Evolutionary conservation across 2,113 vertebrate genomes (phyloP).

Genomic region (Nibea albiflora): DNA sequence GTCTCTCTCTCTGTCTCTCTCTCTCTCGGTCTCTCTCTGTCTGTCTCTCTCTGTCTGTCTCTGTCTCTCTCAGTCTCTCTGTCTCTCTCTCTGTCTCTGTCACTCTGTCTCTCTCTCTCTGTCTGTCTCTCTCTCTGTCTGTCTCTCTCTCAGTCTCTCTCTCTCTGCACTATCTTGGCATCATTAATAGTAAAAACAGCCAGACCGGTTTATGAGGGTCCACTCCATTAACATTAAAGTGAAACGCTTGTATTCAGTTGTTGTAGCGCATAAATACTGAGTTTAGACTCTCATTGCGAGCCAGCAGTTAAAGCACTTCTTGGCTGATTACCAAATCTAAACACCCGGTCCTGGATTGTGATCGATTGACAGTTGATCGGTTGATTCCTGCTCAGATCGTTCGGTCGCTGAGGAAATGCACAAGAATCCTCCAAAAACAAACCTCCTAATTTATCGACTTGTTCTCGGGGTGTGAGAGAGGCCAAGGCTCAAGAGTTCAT

Average conservation of each 20-base stretch:
- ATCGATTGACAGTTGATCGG: not conserved
- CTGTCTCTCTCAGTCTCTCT: not conserved
- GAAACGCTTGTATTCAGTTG: constrained; percentile 13
- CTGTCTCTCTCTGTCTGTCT: too few relatives aligned
- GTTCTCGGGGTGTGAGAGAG: constrained; percentile 3
- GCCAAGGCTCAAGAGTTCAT: constrained; percentile 14
- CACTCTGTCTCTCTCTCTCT: too few relatives aligned
- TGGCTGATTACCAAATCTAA: not conserved
- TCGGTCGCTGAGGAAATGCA: too few relatives aligned
- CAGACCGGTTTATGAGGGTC: not conserved
- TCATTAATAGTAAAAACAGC: constrained; percentile 8
- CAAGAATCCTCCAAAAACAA: not conserved
- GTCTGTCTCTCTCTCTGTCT: not conserved
- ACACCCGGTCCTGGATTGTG: not conserved
- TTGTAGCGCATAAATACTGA: constrained; percentile 7
- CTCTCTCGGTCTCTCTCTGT: too few relatives aligned
- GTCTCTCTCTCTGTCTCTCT: too few relatives aligned
- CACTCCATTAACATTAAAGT: constrained; percentile 20
- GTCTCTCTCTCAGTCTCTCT: not conserved
- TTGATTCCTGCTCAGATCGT: not conserved
- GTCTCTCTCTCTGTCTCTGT: not conserved
- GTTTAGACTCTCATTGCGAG: not conserved
- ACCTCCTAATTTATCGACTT: not conserved
- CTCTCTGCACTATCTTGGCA: not conserved
- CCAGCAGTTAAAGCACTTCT: constrained; percentile 1